phyloP scores from a whole-genome alignment of 1,140 invertebrate genomes.

The Paralvinella palmiformis region DNA sequence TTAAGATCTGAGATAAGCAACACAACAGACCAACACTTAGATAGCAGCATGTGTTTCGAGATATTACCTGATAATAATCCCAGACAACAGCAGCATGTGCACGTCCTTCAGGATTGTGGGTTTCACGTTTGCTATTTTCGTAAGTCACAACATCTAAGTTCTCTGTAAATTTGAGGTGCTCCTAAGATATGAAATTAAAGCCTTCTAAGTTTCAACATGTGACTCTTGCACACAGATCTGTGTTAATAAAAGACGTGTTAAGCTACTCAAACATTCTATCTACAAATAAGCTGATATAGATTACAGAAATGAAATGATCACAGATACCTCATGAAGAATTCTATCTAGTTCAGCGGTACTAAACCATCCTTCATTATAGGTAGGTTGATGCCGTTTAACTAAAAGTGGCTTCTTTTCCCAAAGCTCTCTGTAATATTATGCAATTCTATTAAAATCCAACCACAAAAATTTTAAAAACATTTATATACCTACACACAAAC shows the following conservation, averaged over 20 bases:
- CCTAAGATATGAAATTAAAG: slow-evolving; percentile 42
- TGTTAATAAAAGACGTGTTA: not conserved
- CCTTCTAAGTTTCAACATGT: not conserved
- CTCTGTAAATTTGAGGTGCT: slow-evolving; percentile 71
- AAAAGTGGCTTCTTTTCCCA: slow-evolving; percentile 79
- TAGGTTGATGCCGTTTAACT: slow-evolving; percentile 60
- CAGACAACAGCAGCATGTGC: slow-evolving; percentile 72
- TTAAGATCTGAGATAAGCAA: too few relatives aligned
- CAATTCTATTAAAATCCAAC: too few relatives aligned
- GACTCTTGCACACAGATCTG: not conserved
- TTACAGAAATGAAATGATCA: too few relatives aligned
- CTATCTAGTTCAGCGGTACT: slow-evolving; percentile 69
- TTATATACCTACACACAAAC: too few relatives aligned
- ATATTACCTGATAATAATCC: slow-evolving; percentile 74
- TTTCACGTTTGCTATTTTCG: slow-evolving; percentile 68
- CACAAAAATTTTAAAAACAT: too few relatives aligned
- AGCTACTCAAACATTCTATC: not conserved
- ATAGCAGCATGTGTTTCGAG: not conserved
- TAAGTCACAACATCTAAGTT: slow-evolving; percentile 90
- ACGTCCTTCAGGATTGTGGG: slow-evolving; percentile 74
- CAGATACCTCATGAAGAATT: slow-evolving; percentile 60
- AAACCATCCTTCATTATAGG: slow-evolving; percentile 70
- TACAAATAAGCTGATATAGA: too few relatives aligned
- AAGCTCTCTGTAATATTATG: slow-evolving; percentile 35
- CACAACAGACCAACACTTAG: too few relatives aligned